Evolutionary conservation across 2,113 vertebrate genomes (phyloP), one percentile per base, ranked within the genome.

Genomic region (Solenodon paradoxus): DNA sequence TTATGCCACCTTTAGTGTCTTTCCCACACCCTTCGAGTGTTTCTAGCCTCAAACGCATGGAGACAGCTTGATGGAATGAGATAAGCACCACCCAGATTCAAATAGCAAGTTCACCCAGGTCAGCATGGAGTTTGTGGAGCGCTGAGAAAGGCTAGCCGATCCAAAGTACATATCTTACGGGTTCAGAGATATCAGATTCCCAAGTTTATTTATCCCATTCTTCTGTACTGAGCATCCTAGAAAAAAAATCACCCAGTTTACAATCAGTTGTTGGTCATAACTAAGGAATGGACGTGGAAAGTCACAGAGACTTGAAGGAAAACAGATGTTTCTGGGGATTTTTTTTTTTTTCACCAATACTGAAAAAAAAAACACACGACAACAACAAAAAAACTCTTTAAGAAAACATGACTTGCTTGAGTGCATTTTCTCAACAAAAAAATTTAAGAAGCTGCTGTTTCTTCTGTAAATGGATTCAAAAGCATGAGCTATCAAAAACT

Each of bases 271-370:
- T 88, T 95, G 71, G n/a, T 93, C 86, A 96, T 92, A 86, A 40
- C 66, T 94, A 59, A 93, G 69, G 85, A 86, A 92, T 15, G 66
- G 53, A 95, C 28, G 77, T 83, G 68, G 61, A 90, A 93, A 97
- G 61, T 93, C 84, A 92, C 51, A 88, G 61, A 92, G 16, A 77
- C 30, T 90, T 98, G 95, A 98, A 95, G 88, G 45, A 94, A 97
- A 97, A 96, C 96, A 97, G 97, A 97, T 97, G 95, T 94, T 95
- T 72, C 91, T 93, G 22, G 4, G 2, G 6, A 11, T 55, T 2
- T 3, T 66, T 61, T 19, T 17, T 72, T 85, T 64, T 83, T 77
- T 9, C 57, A 79, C 51, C 49, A 47, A 93, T 66, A 92, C 10
- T 87, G n/a, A 2, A 71, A 79, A 12, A 26, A 55, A 57, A 32